Percentiles rank a stretch among this genome's conserved stretches.
Evolutionary conservation across 2,888 invertebrate genomes (phyloP).

Genomic region (Pecten maximus): DNA sequence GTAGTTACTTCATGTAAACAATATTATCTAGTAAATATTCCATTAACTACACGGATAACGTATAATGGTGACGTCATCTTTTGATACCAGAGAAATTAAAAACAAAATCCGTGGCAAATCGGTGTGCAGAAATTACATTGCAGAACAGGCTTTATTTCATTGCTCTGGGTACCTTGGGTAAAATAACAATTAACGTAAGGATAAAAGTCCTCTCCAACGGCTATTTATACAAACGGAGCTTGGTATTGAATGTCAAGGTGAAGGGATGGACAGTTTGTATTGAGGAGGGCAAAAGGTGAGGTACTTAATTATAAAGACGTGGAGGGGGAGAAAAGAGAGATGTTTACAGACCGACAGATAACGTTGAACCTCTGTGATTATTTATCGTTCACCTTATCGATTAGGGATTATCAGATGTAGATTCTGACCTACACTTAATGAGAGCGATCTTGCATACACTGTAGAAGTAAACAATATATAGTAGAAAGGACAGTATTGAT

Average conservation of each 20-base stretch:
- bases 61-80: too few species aligned
- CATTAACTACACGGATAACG: too few species aligned
- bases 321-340: not conserved
- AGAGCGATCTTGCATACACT: not conserved
- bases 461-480: not conserved
- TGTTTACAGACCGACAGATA: not conserved
- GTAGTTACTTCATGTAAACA: too few species aligned
- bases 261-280: not conserved
- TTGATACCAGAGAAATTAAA: too few species aligned
- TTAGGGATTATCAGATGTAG: not conserved
- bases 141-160: too few species aligned
- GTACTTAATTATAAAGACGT: not conserved
- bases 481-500: not conserved
- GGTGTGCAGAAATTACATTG: too few species aligned
- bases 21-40: too few species aligned
- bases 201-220: too few species aligned
- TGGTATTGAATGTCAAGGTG: not conserved
- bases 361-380: not conserved
- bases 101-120: too few species aligned
- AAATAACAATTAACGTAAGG: not conserved
- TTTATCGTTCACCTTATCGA: not conserved
- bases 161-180: too few species aligned
- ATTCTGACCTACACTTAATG: not conserved
- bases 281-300: not conserved
- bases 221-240: too few species aligned